Evolutionary conservation across 2,888 invertebrate genomes (phyloP).

Genomic region (Cancer borealis): DNA sequence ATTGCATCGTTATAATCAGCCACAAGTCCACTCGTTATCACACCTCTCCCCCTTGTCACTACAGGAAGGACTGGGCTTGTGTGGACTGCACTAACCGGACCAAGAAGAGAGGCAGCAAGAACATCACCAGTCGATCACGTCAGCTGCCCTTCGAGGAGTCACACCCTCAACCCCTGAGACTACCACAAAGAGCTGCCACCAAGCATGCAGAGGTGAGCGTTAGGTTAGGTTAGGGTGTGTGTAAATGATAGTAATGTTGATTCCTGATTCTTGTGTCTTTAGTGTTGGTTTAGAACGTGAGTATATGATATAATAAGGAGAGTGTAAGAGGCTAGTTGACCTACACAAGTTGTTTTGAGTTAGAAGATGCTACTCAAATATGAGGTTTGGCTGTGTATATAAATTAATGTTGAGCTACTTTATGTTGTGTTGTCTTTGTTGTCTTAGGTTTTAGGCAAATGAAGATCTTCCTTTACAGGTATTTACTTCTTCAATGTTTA

Average conservation of each 20-base stretch:
- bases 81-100: slow-evolving; percentile 59
- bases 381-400: neutral
- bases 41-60: neutral
- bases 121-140: neutral
- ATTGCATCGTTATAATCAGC: too few species aligned
- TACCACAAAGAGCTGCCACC: neutral
- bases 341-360: too few species aligned
- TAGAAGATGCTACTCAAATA: too few species aligned
- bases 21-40: neutral
- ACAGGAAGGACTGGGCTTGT: slow-evolving; percentile 72
- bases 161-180: neutral
- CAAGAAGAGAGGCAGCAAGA: slow-evolving; percentile 13
- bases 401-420: neutral
- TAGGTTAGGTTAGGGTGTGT: neutral
- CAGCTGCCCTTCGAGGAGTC: neutral
- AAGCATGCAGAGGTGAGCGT: neutral
- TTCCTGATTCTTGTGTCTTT: neutral
- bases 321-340: too few species aligned
- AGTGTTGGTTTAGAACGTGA: neutral
- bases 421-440: too few species aligned
- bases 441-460: too few species aligned
- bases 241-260: neutral
- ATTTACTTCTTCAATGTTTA: neutral
- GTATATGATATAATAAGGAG: neutral
- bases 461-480: neutral